A percentile compares a stretch with the other conserved stretches of the same genome.
phyloP scores from a whole-genome alignment of 2,888 invertebrate genomes.

The Dryocosmus kuriphilus region DNA sequence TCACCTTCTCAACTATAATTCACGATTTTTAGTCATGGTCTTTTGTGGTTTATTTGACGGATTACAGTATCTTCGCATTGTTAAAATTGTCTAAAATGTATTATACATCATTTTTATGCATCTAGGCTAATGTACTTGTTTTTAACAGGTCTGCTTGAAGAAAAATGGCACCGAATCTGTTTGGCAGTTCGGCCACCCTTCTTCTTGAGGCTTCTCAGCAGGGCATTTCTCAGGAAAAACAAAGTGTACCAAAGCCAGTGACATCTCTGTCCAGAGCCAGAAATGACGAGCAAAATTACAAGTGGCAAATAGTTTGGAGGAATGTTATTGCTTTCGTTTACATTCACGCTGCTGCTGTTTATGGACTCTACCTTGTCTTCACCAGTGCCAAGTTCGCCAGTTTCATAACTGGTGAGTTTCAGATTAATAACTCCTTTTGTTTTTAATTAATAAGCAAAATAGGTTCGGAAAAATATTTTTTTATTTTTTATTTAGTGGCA shows the following conservation, averaged over 20 bases:
- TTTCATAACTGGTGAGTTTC: constrained; percentile 35
- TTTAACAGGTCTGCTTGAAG: constrained; percentile 59
- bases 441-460: no score
- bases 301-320: constrained; percentile 88
- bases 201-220: constrained; percentile 78
- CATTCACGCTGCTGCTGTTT: constrained; percentile 83
- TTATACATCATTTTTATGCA: neutral
- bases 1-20: constrained; percentile 26
- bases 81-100: neutral
- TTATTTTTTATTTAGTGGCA: no score
- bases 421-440: no score
- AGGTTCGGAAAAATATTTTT: no score
- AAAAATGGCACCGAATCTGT: constrained; percentile 82
- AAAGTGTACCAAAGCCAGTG: constrained; percentile 57
- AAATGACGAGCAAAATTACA: constrained; percentile 67
- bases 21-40: constrained; percentile 11
- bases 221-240: constrained; percentile 66
- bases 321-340: constrained; percentile 87
- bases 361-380: constrained; percentile 81
- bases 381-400: constrained; percentile 75
- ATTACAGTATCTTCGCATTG: constrained; percentile 6
- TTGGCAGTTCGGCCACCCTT: constrained; percentile 80
- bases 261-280: constrained; percentile 52
- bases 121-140: constrained; percentile 40
- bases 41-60: constrained; percentile 23